Evolutionary conservation across 2,797 vertebrate species (phyloP), one percentile per base, ranked within the genome.

Genomic region (Tiaroga cobitis): DNA sequence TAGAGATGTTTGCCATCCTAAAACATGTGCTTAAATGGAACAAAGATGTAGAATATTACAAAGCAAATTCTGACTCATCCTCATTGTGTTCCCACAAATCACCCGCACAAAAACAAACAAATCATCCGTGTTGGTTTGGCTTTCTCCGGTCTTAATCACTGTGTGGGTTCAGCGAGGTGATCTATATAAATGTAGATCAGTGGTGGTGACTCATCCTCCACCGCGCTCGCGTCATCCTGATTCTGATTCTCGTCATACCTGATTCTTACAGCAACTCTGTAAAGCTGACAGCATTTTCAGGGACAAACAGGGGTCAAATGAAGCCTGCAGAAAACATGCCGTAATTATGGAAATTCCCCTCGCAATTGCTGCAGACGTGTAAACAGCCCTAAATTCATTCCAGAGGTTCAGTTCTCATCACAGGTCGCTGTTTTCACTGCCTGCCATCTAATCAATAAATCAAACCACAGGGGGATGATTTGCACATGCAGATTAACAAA

Each of bases 161-260:
- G 56, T 83, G 83, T 88, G 88, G 85, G 92, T 93, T 92, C 93
- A 90, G 92, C 84, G 81, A 92, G 90, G 92, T 18, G 61, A 32
- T 63, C 26, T 63, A 63, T 18, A 29, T 13, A 63, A 63, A 65
- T 65, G 61, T 32, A 32, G 61, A 32, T 29, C 26, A 32, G 63
- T 8, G 29, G 81, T 92, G 90, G 92, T 95, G 93, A 96, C 88
- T 95, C 94, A 95, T 94, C 92, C 72, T 54, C 37, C 54, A 68
- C 32, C 0, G 73, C 70, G 21, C 86, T 87, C 87, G 87, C 68
- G 65, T 75, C 51, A 77, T 26, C 85, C 86, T 85, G 82, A 46
- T 11, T 43, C 41, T 11, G 10, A 43, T 46, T 46, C 46, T 16
- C 4, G 4, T 46, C 46, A 49, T 83, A 75, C 79, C 87, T 74